phyloP scores from a whole-genome alignment of 1,140 invertebrate species.

The Calycopis cecrops region DNA sequence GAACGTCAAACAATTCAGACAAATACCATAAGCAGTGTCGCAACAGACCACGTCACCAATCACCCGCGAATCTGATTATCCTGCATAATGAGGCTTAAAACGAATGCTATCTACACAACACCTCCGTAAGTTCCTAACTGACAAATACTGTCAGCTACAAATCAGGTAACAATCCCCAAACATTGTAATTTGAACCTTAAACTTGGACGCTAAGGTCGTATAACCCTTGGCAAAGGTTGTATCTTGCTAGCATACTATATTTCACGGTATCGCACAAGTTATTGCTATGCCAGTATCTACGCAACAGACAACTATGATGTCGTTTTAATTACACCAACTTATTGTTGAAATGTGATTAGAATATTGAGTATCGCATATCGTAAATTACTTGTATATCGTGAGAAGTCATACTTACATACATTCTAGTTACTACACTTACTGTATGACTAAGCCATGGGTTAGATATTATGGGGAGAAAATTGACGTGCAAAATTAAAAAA shows the following conservation, averaged over 20 bases:
- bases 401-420: no score
- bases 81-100: slow-evolving; percentile 4
- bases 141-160: neutral
- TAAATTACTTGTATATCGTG: no score
- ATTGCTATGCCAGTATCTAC: neutral
- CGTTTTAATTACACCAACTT: neutral
- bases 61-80: neutral
- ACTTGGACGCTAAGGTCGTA: neutral
- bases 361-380: no score
- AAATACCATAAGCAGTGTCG: no score
- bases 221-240: no score
- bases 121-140: neutral
- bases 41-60: neutral
- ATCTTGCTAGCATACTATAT: neutral
- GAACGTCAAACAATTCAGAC: no score
- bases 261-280: slow-evolving; percentile 3
- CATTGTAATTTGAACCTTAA: neutral
- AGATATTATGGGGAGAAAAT: no score
- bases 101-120: neutral
- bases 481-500: no score
- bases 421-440: no score
- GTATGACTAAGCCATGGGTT: no score
- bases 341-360: neutral
- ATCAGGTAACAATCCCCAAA: neutral
- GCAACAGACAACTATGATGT: neutral